Conservation (phyloP, 2,888 invertebrate genomes). For the Microdon myrmicae region DNA sequence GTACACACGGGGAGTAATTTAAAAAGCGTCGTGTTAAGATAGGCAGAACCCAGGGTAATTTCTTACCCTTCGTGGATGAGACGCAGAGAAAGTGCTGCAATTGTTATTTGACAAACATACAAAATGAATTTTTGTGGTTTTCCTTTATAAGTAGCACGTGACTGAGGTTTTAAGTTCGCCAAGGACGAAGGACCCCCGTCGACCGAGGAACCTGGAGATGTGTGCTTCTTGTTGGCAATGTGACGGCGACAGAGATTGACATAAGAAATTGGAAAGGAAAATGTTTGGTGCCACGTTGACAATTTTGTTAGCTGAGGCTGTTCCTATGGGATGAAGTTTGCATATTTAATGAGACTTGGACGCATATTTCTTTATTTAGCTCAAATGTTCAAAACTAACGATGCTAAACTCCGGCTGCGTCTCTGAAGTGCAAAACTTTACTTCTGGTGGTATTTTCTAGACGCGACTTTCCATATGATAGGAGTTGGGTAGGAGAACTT, state of each 20-base stretch:
- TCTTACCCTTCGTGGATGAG: not conserved
- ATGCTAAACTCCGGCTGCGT: no score
- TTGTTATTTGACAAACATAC: slow-evolving; percentile 52
- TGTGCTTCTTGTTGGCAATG: slow-evolving; percentile 6
- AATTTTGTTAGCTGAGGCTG: slow-evolving; percentile 38
- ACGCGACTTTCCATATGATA: no score
- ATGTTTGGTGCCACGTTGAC: slow-evolving; percentile 17
- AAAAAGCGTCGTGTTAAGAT: slow-evolving; percentile 29
- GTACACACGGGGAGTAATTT: slow-evolving; percentile 31
- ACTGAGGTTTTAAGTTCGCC: slow-evolving; percentile 32
- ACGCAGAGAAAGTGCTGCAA: slow-evolving; percentile 40
- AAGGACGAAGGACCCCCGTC: not conserved
- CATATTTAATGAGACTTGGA: slow-evolving; percentile 16
- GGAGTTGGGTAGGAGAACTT: no score
- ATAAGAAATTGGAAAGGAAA: no score
- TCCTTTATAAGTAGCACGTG: slow-evolving; percentile 47
- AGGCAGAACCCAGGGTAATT: slow-evolving; percentile 20
- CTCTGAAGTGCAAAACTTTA: no score
- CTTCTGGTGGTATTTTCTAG: no score
- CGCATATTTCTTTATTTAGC: no score
- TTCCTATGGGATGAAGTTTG: slow-evolving; percentile 29
- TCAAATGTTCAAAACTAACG: no score
- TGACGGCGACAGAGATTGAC: slow-evolving; percentile 15
- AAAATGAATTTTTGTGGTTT: slow-evolving; percentile 49
- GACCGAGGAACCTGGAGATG: not conserved